Percentiles rank a stretch among this genome's conserved stretches.
phyloP scores from a whole-genome alignment of 2,797 vertebrate genomes.

The Tadarida brasiliensis region DNA sequence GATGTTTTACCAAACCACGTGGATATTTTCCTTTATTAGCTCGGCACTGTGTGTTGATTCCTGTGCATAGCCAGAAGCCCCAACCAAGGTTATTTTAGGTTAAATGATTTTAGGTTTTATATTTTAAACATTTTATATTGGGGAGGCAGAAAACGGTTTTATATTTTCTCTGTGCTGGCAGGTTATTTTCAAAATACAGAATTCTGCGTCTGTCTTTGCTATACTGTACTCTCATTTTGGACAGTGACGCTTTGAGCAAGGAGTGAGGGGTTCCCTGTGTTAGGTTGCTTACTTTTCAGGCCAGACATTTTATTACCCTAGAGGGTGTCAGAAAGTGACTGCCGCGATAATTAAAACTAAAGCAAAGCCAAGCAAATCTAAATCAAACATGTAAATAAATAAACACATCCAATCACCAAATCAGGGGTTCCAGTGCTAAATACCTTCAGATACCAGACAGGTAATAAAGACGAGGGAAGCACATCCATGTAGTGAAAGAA shows the following conservation, averaged over 20 bases:
- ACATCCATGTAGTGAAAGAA: not conserved
- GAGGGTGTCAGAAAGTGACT: not conserved
- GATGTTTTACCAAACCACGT: not conserved
- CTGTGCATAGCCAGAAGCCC: not conserved
- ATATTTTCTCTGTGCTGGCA: not conserved
- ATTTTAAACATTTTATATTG: not conserved
- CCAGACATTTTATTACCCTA: not conserved
- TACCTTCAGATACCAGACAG: not conserved
- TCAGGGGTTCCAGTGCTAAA: not conserved
- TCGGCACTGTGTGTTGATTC: not conserved
- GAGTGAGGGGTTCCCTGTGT: accelerated
- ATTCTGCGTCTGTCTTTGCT: not conserved
- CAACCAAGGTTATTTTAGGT: not conserved
- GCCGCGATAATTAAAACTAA: not conserved
- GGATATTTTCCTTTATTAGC: not conserved
- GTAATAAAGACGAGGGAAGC: not conserved
- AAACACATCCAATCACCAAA: not conserved
- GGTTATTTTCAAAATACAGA: not conserved
- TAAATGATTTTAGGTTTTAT: not conserved
- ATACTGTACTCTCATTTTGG: not conserved
- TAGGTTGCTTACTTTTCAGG: not conserved
- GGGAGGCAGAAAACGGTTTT: not conserved
- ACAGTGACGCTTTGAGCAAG: not conserved
- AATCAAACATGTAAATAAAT: not conserved
- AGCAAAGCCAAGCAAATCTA: not conserved